A percentile compares a stretch with the other conserved stretches of the same genome.
Conservation (phyloP, 2,797 vertebrate species). For the Setipinna tenuifilis region DNA sequence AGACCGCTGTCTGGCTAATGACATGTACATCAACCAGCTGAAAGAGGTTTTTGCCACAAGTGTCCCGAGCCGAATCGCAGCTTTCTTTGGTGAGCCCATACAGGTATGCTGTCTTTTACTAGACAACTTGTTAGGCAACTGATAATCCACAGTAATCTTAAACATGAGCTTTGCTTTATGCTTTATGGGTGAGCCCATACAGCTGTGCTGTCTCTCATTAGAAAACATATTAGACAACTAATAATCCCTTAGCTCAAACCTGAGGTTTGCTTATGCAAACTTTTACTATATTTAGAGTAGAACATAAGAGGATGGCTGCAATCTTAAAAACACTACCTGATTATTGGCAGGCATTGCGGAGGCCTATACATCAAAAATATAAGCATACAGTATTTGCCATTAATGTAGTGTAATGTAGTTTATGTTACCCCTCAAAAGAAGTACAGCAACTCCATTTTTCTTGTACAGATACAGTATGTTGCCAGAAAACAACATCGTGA, state of each 20-base stretch:
- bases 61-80: constrained; percentile 82
- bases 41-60: constrained; percentile 85
- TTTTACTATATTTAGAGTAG: background rate
- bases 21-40: constrained; percentile 86
- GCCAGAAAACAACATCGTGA: too few species aligned
- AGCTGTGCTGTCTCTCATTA: constrained; percentile 47
- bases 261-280: background rate
- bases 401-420: too few species aligned
- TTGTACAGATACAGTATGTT: too few species aligned
- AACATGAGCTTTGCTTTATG: too few species aligned
- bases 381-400: too few species aligned
- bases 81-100: constrained; percentile 92
- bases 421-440: too few species aligned
- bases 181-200: constrained; percentile 83
- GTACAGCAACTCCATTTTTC: too few species aligned
- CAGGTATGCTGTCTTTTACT: constrained; percentile 74
- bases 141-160: too few species aligned
- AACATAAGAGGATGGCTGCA: too few species aligned
- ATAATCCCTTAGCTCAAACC: background rate
- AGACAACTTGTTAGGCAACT: constrained; percentile 12
- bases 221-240: background rate
- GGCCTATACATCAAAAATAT: too few species aligned
- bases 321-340: too few species aligned
- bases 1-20: constrained; percentile 87
- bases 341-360: too few species aligned